Base-by-base conservation (phyloP, 2,888 invertebrate species). In the Nemoura dubitans region DNA sequence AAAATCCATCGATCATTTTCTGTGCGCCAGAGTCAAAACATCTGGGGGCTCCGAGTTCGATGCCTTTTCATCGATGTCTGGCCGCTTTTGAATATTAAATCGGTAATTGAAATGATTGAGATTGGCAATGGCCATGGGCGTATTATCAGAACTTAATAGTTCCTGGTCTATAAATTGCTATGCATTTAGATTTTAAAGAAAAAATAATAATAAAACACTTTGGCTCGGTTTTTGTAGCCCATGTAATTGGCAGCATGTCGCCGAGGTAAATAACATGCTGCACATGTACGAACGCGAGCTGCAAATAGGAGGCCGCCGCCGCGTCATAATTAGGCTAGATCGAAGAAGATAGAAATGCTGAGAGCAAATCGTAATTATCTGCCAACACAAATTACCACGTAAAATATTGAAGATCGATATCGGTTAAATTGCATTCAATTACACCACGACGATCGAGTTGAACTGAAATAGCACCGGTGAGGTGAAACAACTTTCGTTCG, bases 241-340 rank as follows among this genome's bases (percentile, higher is more conserved):
- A 59, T 7, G 14, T 59, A 59, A 59, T 59, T 59, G 21, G 6
- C 59, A 59, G 59, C 59, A 21, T 59, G 59, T 59, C 14, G 59
- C 59, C 21, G 10, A 59, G 21, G 14, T 59, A 59, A 59, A 59
- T 59, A 7, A 59, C 59, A 59, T 16, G 14, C 21, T 21, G 59
- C 21, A 6, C 36, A 1, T 59, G 21, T 59, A 59, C 59, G 14
- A 1, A 21, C 59, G 14, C 59, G 14, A 1, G 21, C 59, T 1
- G 59, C 21, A 10, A 10, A 59, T 59, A 59, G 16, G 59, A 21
- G 14, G 59, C 59, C 2, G 14, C 14, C 3, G 21, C 59, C 14
- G 59, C 59, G 59, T 59, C 59, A 59, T 59, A 59, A 59, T 59
- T 59, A 59, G 21, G 59, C 59, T 59, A 59, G 59, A 59, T 59